A percentile compares a stretch with the other conserved stretches of the same genome.
Evolutionary conservation across 2,113 vertebrate genomes (phyloP).

Genomic region (Ciconia boyciana): DNA sequence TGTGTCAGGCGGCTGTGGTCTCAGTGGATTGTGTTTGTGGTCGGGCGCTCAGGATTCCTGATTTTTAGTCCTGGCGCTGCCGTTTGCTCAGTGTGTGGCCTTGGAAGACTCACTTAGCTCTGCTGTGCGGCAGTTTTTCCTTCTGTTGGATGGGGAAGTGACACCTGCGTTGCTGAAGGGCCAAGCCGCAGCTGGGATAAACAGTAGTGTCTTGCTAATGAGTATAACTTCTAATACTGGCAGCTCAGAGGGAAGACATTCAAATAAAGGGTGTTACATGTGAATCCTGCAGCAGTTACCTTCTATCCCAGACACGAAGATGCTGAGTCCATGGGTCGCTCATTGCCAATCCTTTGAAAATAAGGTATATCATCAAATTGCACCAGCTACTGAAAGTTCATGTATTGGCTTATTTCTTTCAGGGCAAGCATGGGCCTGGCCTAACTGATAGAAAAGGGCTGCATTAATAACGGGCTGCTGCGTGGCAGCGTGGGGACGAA

Average conservation of each 20-base stretch:
- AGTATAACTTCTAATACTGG: background rate
- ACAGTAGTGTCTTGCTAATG: background rate
- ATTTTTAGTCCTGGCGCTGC: conserved; percentile 3
- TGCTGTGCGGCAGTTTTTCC: background rate
- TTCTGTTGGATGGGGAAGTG: background rate
- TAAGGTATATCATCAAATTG: background rate
- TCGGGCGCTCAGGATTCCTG: background rate
- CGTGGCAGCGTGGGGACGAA: rapidly evolving
- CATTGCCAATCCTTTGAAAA: background rate
- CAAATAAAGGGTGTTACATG: background rate
- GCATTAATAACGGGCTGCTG: background rate
- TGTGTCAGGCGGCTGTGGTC: conserved; percentile 35
- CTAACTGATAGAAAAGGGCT: background rate
- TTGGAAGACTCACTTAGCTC: conserved; percentile 10
- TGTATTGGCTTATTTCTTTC: background rate
- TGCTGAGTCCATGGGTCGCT: background rate
- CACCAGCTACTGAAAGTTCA: background rate
- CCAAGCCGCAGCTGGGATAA: conserved; percentile 17
- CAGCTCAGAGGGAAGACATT: background rate
- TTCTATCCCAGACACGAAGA: background rate
- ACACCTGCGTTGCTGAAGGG: conserved; percentile 10
- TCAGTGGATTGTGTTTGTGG: background rate
- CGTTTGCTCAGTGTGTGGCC: conserved; percentile 3
- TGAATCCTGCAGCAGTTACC: background rate
- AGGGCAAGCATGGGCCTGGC: background rate